A percentile compares a stretch with the other conserved stretches of the same genome.
phyloP scores from a whole-genome alignment of 2,797 vertebrate species.

The Urophycis tenuis region DNA sequence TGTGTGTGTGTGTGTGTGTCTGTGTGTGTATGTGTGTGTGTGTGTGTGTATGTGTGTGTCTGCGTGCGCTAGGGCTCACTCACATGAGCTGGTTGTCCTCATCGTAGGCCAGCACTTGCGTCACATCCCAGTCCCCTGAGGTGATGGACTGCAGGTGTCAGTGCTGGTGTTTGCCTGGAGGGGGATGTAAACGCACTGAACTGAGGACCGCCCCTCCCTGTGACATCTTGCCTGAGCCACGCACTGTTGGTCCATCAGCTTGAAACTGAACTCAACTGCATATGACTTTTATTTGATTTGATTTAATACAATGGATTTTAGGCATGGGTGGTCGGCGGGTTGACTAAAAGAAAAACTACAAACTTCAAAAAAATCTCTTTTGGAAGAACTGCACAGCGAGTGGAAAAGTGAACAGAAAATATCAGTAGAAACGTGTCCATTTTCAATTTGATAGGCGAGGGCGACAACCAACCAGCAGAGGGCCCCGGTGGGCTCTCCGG shows the following conservation, averaged over 20 bases:
- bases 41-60: slow-evolving; percentile 6
- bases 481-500: background rate
- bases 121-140: slow-evolving; percentile 96
- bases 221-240: background rate
- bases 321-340: no score
- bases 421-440: no score
- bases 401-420: background rate
- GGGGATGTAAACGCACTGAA: background rate
- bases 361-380: no score
- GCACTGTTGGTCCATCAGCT: background rate
- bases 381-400: no score
- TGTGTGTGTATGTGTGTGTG: slow-evolving; percentile 15
- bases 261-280: background rate
- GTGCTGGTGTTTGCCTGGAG: slow-evolving; percentile 86
- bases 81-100: slow-evolving; percentile 89
- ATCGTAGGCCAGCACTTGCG: slow-evolving; percentile 85
- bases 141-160: slow-evolving; percentile 90
- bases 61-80: slow-evolving; percentile 46
- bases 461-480: background rate
- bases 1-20: slow-evolving; percentile 17
- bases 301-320: no score
- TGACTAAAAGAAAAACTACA: no score
- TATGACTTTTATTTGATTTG: no score
- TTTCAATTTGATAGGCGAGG: background rate
- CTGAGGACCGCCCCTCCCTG: background rate